Conservation (phyloP, 2,113 vertebrate genomes). For the Laticauda laticaudata region DNA sequence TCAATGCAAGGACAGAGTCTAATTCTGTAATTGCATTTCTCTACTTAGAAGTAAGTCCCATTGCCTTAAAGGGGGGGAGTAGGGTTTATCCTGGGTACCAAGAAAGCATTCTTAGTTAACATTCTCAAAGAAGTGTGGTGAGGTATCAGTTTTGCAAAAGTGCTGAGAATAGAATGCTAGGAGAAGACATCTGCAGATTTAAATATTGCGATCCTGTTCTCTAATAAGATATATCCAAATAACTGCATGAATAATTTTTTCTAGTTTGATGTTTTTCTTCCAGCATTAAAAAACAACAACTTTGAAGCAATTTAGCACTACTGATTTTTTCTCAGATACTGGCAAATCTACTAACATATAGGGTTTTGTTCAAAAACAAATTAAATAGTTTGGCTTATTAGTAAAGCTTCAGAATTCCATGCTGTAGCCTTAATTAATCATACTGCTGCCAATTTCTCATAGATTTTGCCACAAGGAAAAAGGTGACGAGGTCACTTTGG, state of each 20-base stretch:
- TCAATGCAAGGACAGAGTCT: neutral
- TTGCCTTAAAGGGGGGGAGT: neutral
- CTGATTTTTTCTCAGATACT: slow-evolving; percentile 21
- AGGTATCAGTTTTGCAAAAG: neutral
- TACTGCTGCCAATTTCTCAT: slow-evolving; percentile 40
- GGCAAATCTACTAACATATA: slow-evolving; percentile 19
- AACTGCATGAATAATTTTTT: neutral
- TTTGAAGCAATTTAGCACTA: neutral
- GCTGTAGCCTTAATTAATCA: slow-evolving; percentile 53
- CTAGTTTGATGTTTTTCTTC: neutral
- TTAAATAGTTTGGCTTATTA: slow-evolving; percentile 43
- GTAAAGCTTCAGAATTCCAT: slow-evolving; percentile 37
- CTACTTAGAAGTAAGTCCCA: neutral
- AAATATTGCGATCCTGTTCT: slow-evolving; percentile 17
- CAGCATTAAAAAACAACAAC: neutral
- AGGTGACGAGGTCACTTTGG: slow-evolving; percentile 28
- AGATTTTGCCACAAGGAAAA: slow-evolving; percentile 33
- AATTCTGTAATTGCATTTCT: neutral
- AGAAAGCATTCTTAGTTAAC: slow-evolving; percentile 18
- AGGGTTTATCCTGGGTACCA: slow-evolving; percentile 44
- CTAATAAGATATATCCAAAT: neutral
- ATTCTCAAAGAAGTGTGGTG: slow-evolving; percentile 11
- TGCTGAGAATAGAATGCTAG: slow-evolving; percentile 32
- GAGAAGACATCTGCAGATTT: slow-evolving; percentile 45
- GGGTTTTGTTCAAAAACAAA: slow-evolving; percentile 33